Evolutionary conservation across 2,797 vertebrate genomes (phyloP).

Genomic region (Cynodonichthys magdalenae): DNA sequence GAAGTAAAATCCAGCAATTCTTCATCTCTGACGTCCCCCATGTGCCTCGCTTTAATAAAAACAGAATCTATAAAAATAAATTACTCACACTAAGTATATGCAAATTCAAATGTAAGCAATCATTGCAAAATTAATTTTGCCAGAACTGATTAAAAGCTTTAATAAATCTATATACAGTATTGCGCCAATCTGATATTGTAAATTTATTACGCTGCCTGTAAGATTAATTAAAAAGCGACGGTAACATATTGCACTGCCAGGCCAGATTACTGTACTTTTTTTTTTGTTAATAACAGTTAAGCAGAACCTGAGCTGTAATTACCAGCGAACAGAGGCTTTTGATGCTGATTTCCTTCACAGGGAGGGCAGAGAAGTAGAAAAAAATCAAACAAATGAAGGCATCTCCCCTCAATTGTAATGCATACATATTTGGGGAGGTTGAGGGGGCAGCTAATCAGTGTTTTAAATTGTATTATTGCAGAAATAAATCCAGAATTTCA

Average conservation of each 20-base stretch:
- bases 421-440: slow-evolving; percentile 70
- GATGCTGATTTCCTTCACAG: slow-evolving; percentile 91
- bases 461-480: slow-evolving; percentile 53
- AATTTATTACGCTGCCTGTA: slow-evolving; percentile 99
- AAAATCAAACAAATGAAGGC: slow-evolving; percentile 54
- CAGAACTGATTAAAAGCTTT: slow-evolving; percentile 99
- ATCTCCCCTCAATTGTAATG: slow-evolving; percentile 79
- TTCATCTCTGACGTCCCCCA: slow-evolving; percentile 71
- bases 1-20: slow-evolving; percentile 51
- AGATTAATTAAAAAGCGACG: slow-evolving; percentile 98
- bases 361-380: slow-evolving; percentile 84
- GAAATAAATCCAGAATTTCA: slow-evolving; percentile 28
- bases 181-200: slow-evolving; percentile 98
- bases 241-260: slow-evolving; percentile 98
- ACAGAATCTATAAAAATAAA: slow-evolving; percentile 98
- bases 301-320: slow-evolving; percentile 98
- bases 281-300: slow-evolving; percentile 96
- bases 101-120: slow-evolving; percentile 99
- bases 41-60: slow-evolving; percentile 85
- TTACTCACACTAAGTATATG: slow-evolving; percentile 96
- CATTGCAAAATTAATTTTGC: slow-evolving; percentile 99
- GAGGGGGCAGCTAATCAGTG: slow-evolving; percentile 51
- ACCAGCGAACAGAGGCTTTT: slow-evolving; percentile 93
- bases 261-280: slow-evolving; percentile 94
- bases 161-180: slow-evolving; percentile 99